Conservation (phyloP, 2,797 vertebrate species). For the Gymnoscopelus microlampas region DNA sequence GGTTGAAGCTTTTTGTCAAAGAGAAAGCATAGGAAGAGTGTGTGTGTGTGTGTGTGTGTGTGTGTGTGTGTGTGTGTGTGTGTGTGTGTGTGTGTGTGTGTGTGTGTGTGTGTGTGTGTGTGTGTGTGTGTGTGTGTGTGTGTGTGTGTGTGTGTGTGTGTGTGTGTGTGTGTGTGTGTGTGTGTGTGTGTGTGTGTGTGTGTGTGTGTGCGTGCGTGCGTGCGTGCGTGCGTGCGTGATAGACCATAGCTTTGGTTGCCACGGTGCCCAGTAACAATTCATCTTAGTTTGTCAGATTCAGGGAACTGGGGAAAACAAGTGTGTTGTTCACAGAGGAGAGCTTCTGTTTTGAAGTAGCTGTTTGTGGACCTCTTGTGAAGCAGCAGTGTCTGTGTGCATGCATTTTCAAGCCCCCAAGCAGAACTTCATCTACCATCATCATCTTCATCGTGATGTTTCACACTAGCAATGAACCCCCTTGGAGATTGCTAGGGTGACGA, state of each 20-base stretch:
- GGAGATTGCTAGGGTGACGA: too few relatives aligned
- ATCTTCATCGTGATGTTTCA: neutral
- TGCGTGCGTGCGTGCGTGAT: conserved; percentile 37
- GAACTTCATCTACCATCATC: neutral
- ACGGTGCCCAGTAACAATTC: conserved; percentile 68
- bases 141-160: too few relatives aligned
- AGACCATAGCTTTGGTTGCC: conserved; percentile 61
- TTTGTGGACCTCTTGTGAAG: conserved; percentile 22
- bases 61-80: neutral
- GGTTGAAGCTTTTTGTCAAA: neutral
- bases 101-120: too few relatives aligned
- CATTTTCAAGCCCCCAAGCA: neutral
- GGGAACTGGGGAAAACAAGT: conserved; percentile 37
- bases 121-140: too few relatives aligned
- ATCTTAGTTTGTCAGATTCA: conserved; percentile 55
- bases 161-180: too few relatives aligned
- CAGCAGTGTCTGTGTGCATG: neutral
- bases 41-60: conserved; percentile 11
- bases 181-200: conserved; percentile 3
- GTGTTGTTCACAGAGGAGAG: conserved; percentile 21
- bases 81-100: too few relatives aligned
- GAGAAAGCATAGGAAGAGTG: neutral
- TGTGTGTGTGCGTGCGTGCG: conserved; percentile 20
- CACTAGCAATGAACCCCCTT: neutral
- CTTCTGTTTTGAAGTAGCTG: conserved; percentile 58